Conservation (phyloP, 1,140 invertebrate genomes). For the Drosophila arizonae region DNA sequence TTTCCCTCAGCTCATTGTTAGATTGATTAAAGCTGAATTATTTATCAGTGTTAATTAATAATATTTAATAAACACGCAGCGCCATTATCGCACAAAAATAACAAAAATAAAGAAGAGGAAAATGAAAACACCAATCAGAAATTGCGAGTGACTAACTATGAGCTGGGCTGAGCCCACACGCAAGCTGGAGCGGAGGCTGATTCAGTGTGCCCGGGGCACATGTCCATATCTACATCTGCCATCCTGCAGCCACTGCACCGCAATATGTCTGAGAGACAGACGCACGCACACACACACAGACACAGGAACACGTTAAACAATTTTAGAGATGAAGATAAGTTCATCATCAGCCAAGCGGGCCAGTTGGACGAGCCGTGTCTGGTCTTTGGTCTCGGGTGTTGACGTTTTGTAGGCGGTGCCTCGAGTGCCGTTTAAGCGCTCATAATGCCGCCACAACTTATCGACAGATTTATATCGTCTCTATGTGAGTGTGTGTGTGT, state of each 20-base stretch:
- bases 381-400: constrained; percentile 46
- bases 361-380: constrained; percentile 22
- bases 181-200: constrained; percentile 27
- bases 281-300: constrained; percentile 4
- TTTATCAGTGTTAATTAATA: constrained; percentile 44
- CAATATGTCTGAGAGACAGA: constrained; percentile 41
- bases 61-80: constrained; percentile 73
- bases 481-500: not conserved
- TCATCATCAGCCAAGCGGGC: constrained; percentile 43
- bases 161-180: constrained; percentile 24
- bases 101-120: no score
- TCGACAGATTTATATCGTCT: constrained; percentile 69
- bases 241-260: constrained; percentile 48
- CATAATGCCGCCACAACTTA: constrained; percentile 59
- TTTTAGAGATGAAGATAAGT: constrained; percentile 73
- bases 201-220: constrained; percentile 33
- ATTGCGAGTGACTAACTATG: not conserved
- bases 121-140: not conserved
- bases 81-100: constrained; percentile 37
- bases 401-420: constrained; percentile 79
- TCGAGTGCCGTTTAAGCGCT: constrained; percentile 68
- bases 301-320: constrained; percentile 50
- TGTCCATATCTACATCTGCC: constrained; percentile 46
- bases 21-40: not conserved
- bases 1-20: no score